Evolutionary conservation across 2,888 invertebrate genomes (phyloP), one percentile per base, ranked within the genome.

Genomic region (Eupithecia subfuscata): DNA sequence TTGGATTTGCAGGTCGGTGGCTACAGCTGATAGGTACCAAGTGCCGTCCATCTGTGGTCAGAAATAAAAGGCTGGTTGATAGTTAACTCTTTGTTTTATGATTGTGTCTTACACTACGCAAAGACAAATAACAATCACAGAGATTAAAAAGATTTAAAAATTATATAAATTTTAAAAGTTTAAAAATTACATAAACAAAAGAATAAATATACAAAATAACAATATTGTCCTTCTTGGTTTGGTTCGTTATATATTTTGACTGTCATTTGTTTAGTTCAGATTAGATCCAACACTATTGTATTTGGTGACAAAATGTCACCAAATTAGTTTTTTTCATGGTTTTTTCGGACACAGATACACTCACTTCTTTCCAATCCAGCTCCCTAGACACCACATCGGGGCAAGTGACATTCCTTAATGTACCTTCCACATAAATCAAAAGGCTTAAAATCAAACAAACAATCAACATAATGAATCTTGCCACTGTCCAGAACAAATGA

Each of bases 341-440:
- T 11, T 56, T 11, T 56, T 60, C 12, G 25, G n/a, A 63, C 30
- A 34, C 64, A 64, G 3, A 64, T n/a, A 56, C 25, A 87, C 92
- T 90, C 80, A 94, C 94, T 80, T 90, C 92, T 81, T 93, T 94
- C 87, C 93, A 91, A 85, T 94, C 92, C 79, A 94, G 80, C 78
- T 93, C 91, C 69, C 88, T 87, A 0, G 94, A 88, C 1, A 82
- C 87, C 5, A 93, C 88, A 9, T 81, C 80, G 8, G 93, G 93
- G 77, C 94, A 94, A 37, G 85, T 89, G 34, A 84, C 82, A 85
- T 94, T 92, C 78, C 88, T 88, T 43, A 86, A 82, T 0, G 89
- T 89, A 60, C 88, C 86, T 9, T 88, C 84, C 40, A 88, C 90
- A 75, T 82, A 83, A 75, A 84, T 81, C 77, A 86, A 80, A 73